Base-by-base conservation (phyloP, 1,140 invertebrate species). In the Heliconius himera region DNA sequence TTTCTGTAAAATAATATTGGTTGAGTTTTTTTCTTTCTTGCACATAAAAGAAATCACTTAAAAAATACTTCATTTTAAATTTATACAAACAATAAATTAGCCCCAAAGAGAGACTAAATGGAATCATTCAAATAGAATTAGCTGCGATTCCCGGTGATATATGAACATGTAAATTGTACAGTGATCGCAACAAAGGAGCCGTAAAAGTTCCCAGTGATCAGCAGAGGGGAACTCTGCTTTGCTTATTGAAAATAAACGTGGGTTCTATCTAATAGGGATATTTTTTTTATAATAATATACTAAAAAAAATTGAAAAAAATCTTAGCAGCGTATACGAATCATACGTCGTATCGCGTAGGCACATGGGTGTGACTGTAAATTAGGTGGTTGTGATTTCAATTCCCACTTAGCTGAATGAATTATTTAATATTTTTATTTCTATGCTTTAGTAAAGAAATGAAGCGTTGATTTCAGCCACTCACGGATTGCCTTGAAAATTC, bases 101-200 rank as follows among this genome's bases (percentile, higher is more conserved):
- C 22, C 11, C 22, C 60, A 66, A 66, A 2, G 60, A 66, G 22
- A 66, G 11, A 66, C 26, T 66, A 26, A 66, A 66, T 16, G 26
- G 56, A 29, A 29, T 29, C 60, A 29, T 26, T 66, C 60, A 76
- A 82, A 77, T 87, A 87, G 87, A 88, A 83, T 86, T 60, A 85
- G 11, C 82, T 20, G 49, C 74, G 84, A 80, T 74, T 84, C 83
- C 60, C 84, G 73, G 89, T 91, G 90, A 89, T 89, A 88, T 90
- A 91, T 90, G 90, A 85, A 86, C 84, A 88, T 84, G 87, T 82
- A 87, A 87, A 88, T 88, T 88, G 83, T 83, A 71, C 76, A 76
- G 85, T 87, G 89, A 91, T 91, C 85, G 83, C 84, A 78, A 71
- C 70, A 78, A 84, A 87, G 81, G 78, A 85, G 84, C 79, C 83